Evolutionary conservation across 2,113 vertebrate genomes (phyloP), one percentile per base, ranked within the genome.

Genomic region (Fregata magnificens): DNA sequence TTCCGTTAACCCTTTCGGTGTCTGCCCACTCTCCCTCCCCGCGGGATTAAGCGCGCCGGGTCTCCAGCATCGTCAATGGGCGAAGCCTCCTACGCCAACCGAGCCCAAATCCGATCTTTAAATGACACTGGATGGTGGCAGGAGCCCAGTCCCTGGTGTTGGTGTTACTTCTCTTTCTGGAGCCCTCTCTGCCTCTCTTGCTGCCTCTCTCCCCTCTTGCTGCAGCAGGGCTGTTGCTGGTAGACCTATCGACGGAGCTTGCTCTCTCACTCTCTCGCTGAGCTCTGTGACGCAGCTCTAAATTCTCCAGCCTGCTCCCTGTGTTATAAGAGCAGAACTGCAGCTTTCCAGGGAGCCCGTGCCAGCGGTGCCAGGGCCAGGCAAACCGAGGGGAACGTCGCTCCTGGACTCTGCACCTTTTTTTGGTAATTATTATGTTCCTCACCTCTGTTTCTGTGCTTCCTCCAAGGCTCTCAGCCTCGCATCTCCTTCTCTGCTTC

Each of bases 221-320:
- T 98, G 98, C 98, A 98, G 98, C 98, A 99, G 98, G 98, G 98
- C 99, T 98, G 98, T 98, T 98, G 98, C 98, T 98, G 98, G 98
- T 98, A 98, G 98, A 98, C 98, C 98, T 98, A 98, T 98, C 98
- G 97, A 98, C 97, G 95, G 96, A 98, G 98, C 98, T 98, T 95
- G 97, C 98, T 98, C 97, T 94, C 93, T 90, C 98, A 82, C 98
- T 90, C 87, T 69, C 98, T 89, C 98, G 73, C 97, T 86, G 95
- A 97, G 98, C 98, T 98, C 98, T 99, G 99, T 99, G 99, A 99
- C 99, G 99, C 99, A 99, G 99, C 99, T 99, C 98, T 99, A 99
- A 99, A 99, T 99, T 99, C 99, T 99, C 99, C 98, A 98, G 98
- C 98, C 98, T 99, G 98, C 97, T 98, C 98, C 99, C 98, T 98